These are phyloP conservation scores for Eleutherodactylus coqui DNA, from an alignment of 2,797 vertebrate species.

Conservation along the genomic window DNA sequence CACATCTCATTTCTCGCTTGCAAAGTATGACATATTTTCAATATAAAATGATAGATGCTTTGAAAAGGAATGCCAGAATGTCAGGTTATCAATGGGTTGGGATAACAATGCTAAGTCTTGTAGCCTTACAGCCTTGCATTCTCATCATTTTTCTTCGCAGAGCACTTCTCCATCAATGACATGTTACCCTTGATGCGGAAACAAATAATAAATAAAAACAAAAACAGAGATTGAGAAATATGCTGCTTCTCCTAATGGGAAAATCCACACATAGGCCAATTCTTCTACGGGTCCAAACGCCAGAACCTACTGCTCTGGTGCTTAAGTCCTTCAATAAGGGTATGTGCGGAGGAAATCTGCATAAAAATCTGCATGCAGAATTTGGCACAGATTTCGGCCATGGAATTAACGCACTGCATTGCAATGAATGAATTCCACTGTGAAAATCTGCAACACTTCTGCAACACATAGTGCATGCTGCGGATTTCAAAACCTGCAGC, in stretches of 20 bases:
- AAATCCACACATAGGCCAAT: background rate
- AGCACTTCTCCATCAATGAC: conserved; percentile 58
- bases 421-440: no score
- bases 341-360: no score
- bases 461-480: no score
- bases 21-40: conserved; percentile 61
- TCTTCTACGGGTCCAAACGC: background rate
- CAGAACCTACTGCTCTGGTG: background rate
- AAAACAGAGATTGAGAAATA: conserved; percentile 1
- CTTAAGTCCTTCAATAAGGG: background rate
- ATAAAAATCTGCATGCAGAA: no score
- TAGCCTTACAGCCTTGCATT: conserved; percentile 57
- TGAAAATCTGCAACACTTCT: no score
- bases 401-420: no score
- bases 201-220: conserved; percentile 6
- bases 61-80: conserved; percentile 54
- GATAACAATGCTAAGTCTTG: conserved; percentile 60
- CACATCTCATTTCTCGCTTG: conserved; percentile 58
- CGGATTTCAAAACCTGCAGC: no score
- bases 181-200: conserved; percentile 52
- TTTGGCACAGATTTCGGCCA: no score
- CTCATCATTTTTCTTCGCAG: conserved; percentile 55
- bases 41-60: conserved; percentile 61
- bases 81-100: conserved; percentile 60
- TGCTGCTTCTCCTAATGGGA: background rate